Evolutionary conservation across 2,113 vertebrate genomes (phyloP), one percentile per base, ranked within the genome.

Genomic region (Murina feae): DNA sequence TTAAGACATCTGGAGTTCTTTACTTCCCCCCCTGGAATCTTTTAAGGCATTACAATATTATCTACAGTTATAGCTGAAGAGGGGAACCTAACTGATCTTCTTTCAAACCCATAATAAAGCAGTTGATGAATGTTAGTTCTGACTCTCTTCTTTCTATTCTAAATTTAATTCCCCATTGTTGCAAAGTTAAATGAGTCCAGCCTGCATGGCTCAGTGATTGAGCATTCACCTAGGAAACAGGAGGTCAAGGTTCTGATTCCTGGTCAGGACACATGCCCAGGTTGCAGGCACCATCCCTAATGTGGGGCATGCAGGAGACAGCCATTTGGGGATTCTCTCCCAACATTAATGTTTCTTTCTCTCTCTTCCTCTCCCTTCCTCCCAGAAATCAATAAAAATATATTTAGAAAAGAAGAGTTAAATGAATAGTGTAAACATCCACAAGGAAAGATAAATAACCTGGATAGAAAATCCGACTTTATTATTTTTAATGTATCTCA

Each of bases 1-100:
- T 96, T 95, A 82, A 87, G 21, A 79, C 72, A 91, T 82, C 63
- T 93, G 90, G 47, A 75, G 58, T 42, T 93, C 88, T 94, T 74
- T 47, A 42, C 72, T 89, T 93, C 47, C 6, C 16, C 16, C 60
- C 32, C 44, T 42, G 5, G 93, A 71, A 78, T 89, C 21, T 82
- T 78, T n/a, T 25, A 47, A 82, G 79, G 86, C 16, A 51, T 96
- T 75, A 69, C 0, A 9, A 2, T 86, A 68, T 84, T 30, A 78
- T 78, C 25, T 96, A 37, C 11, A 47, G 71, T 23, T 89, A 71
- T 0, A 78, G 37, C 30, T 95, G 35, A 90, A 82, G 32, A 23
- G 5, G 14, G 39, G 44, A 55, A 79, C 21, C 39, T 60, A 42
- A 66, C 32, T 95, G 18, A 49, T 83, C 16, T 89, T 94, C 35